phyloP scores from a whole-genome alignment of 2,797 vertebrate genomes.

The Caiman crocodilus region DNA sequence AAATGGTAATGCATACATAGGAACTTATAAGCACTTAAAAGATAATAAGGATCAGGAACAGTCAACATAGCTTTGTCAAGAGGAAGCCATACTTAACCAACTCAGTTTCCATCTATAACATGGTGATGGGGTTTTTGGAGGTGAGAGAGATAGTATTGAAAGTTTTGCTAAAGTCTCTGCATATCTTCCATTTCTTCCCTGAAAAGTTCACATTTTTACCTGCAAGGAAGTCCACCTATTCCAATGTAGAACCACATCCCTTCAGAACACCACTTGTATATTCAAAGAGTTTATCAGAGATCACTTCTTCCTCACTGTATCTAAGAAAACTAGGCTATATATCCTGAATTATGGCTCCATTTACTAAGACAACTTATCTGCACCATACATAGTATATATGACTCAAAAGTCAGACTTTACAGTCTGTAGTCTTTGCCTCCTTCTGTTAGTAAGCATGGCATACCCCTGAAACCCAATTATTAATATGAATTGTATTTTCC shows the following conservation, averaged over 20 bases:
- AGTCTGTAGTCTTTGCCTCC: background rate
- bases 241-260: background rate
- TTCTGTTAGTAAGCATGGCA: background rate
- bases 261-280: background rate
- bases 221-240: background rate
- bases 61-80: too few relatives aligned
- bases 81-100: too few relatives aligned
- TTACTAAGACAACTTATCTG: background rate
- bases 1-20: too few relatives aligned
- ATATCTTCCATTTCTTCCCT: background rate
- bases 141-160: too few relatives aligned
- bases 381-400: background rate
- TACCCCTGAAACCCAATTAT: background rate
- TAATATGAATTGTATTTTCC: background rate
- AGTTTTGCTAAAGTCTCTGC: too few relatives aligned
- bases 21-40: too few relatives aligned
- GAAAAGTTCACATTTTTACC: background rate
- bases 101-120: too few relatives aligned
- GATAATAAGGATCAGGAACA: too few relatives aligned
- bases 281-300: background rate
- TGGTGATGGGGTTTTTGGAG: too few relatives aligned
- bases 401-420: background rate
- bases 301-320: background rate
- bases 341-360: background rate
- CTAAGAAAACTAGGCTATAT: background rate